Percentiles rank a stretch among this genome's conserved stretches.
Evolutionary conservation across 1,140 invertebrate species (phyloP).

Genomic region (Orchesella cincta): DNA sequence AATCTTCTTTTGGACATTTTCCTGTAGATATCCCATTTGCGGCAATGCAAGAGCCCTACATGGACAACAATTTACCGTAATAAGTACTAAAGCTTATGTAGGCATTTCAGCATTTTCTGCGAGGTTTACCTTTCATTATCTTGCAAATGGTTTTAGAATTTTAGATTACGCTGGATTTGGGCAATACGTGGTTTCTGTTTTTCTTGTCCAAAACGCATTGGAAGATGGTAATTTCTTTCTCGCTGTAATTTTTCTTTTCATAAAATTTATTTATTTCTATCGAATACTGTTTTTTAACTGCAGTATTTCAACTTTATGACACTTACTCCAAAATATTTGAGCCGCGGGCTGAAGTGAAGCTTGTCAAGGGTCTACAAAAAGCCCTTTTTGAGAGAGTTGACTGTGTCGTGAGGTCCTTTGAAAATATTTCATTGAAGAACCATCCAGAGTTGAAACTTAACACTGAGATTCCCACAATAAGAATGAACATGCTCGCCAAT

Average conservation of each 20-base stretch:
- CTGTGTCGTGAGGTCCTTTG: not conserved
- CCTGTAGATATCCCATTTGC: conserved; percentile 38
- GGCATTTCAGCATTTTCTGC: not conserved
- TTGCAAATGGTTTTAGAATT: conserved; percentile 32
- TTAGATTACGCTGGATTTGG: conserved; percentile 40
- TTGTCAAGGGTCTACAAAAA: not conserved
- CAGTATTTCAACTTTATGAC: not conserved
- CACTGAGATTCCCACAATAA: not conserved
- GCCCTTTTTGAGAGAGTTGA: not conserved
- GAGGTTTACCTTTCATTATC: too few species aligned
- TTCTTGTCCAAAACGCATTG: not conserved
- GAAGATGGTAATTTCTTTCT: conserved; percentile 4
- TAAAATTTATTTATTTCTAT: not conserved
- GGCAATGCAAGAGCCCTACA: conserved; percentile 30
- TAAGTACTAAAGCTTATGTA: not conserved
- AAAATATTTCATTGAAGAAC: not conserved
- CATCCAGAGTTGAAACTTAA: not conserved
- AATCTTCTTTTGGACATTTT: too few species aligned
- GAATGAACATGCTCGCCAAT: not conserved
- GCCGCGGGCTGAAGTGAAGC: not conserved
- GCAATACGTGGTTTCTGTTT: conserved; percentile 18
- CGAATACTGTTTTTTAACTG: not conserved
- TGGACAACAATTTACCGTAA: conserved; percentile 40
- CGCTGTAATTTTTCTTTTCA: not conserved
- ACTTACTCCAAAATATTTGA: not conserved